Evolutionary conservation across 2,797 vertebrate genomes (phyloP).

Genomic region (Pelobates cultripes): DNA sequence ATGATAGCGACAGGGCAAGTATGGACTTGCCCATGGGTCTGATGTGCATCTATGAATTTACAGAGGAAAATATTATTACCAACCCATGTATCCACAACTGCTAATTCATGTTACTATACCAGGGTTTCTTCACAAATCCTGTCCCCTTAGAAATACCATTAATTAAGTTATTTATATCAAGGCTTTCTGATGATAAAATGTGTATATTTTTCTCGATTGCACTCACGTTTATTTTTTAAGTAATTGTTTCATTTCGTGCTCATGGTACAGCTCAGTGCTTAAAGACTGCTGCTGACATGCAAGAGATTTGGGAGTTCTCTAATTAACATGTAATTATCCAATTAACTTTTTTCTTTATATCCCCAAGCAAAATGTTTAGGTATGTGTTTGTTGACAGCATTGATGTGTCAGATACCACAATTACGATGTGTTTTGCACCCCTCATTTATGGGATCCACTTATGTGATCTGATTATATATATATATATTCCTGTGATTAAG

Average conservation of each 20-base stretch:
- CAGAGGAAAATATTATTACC: constrained; percentile 7
- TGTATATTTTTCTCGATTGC: background rate
- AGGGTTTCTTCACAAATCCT: background rate
- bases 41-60: background rate
- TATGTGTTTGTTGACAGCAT: background rate
- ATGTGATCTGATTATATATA: too few relatives aligned
- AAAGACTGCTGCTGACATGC: constrained; percentile 41
- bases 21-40: background rate
- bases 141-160: constrained; percentile 6
- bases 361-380: constrained; percentile 45
- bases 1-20: background rate
- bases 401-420: background rate
- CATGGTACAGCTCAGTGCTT: constrained; percentile 13
- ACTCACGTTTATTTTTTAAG: background rate
- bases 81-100: constrained; percentile 7
- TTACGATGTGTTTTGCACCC: background rate
- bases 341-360: constrained; percentile 39
- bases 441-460: background rate
- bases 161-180: background rate
- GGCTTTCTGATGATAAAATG: background rate
- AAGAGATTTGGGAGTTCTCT: constrained; percentile 44
- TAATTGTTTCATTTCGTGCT: background rate
- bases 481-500: background rate
- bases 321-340: constrained; percentile 50
- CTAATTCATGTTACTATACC: constrained; percentile 15